Evolutionary conservation across 2,113 vertebrate genomes (phyloP).

Genomic region (Alethe diademata): DNA sequence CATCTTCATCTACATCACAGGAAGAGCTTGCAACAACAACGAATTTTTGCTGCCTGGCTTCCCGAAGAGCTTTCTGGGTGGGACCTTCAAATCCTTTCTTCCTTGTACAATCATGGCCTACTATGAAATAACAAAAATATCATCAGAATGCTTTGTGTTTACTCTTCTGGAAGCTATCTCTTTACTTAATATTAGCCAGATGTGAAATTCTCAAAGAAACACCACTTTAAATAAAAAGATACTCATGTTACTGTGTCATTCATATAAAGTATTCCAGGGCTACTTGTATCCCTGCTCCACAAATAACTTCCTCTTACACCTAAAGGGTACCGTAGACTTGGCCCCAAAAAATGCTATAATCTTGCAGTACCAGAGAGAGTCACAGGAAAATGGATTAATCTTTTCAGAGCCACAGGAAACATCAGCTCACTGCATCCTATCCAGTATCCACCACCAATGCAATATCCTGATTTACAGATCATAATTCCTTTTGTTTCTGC

Average conservation of each 20-base stretch:
- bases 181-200: background rate
- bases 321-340: background rate
- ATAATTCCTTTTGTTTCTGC: background rate
- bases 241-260: background rate
- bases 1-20: background rate
- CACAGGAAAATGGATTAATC: background rate
- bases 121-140: slow-evolving; percentile 24
- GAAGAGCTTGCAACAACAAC: background rate
- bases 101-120: background rate
- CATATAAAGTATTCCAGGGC: background rate
- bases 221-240: background rate
- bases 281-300: background rate
- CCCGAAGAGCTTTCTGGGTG: slow-evolving; percentile 58
- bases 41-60: slow-evolving; percentile 57
- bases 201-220: background rate
- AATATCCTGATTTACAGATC: background rate
- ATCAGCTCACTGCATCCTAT: background rate
- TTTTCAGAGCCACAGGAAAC: background rate
- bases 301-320: background rate
- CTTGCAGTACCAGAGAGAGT: background rate
- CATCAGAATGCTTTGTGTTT: background rate
- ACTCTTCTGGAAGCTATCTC: background rate
- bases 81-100: slow-evolving; percentile 27
- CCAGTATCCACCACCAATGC: background rate
- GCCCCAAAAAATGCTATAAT: background rate